Evolutionary conservation across 1,140 invertebrate species (phyloP), one percentile per base, ranked within the genome.

Genomic region (Cherax quadricarinatus): DNA sequence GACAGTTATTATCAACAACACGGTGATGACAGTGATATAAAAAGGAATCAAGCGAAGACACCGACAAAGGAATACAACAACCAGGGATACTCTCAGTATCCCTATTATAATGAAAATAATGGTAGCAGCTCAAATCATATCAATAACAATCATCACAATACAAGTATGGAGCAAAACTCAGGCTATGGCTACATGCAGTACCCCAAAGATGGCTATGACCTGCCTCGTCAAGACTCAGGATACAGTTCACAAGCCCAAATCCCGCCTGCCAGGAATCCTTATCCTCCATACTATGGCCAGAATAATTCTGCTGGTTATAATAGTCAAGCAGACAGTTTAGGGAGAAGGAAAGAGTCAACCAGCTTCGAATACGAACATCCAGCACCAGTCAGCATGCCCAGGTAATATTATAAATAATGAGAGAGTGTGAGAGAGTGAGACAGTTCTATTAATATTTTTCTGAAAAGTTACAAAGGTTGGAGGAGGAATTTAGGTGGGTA

Each of bases 321-420:
- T 78, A 90, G 88, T 53, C 92, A 92, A 60, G 93, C 86, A 53
- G 94, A 93, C 73, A 91, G 91, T 82, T 66, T 92, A 57, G 88
- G 88, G n/a, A 51, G 88, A 88, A 95, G 95, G 92, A 96, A 96
- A 95, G 96, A 97, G 94, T 96, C 96, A 49, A 97, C 97, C 18
- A 97, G 96, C 91, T 97, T 97, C 94, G 97, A 97, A 93, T 96
- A 96, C 79, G 96, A 96, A 93, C 96, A 96, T 88, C 96, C 96
- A 85, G 96, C 95, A 94, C 96, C 96, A 62, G 96, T 96, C 94
- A 95, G 95, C 21, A 94, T 96, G 89, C 94, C 95, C 6, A 95
- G 96, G 95, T 96, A 94, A 60, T 30, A 30, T 70, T 21, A 70
- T 57, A 14, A 57, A 57, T 9, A 10, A 57, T 41, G 30, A 41